Evolutionary conservation across 2,888 invertebrate genomes (phyloP).

Genomic region (Drosophila atripex): DNA sequence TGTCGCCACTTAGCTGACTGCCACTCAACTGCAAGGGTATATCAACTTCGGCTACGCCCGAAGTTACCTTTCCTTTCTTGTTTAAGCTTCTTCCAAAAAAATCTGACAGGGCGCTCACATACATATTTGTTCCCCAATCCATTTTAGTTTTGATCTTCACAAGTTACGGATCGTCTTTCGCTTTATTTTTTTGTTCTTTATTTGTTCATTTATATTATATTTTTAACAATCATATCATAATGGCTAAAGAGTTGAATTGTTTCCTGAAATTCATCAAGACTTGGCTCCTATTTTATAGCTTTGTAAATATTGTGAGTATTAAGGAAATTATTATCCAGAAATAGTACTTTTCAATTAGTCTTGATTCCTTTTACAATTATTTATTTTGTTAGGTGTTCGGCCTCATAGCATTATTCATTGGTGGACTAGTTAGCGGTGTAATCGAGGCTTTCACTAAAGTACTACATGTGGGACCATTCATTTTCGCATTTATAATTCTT

Average conservation of each 20-base stretch:
- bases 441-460: not conserved
- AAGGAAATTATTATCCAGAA: too few relatives aligned
- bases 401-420: not conserved
- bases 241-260: not conserved
- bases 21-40: too few relatives aligned
- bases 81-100: too few relatives aligned
- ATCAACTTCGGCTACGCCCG: too few relatives aligned
- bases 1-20: too few relatives aligned
- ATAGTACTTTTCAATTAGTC: too few relatives aligned
- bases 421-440: not conserved
- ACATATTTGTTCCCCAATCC: too few relatives aligned
- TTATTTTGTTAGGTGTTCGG: not conserved
- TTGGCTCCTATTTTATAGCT: not conserved
- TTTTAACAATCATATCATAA: not conserved
- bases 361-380: not conserved
- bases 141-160: too few relatives aligned
- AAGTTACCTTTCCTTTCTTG: too few relatives aligned
- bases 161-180: not conserved
- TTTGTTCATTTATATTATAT: too few relatives aligned
- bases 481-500: not conserved
- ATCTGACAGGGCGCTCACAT: too few relatives aligned
- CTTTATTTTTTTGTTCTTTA: too few relatives aligned
- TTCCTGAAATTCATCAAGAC: not conserved
- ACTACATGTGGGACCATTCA: not conserved
- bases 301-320: not conserved